Percentiles rank a stretch among this genome's conserved stretches.
phyloP scores from a whole-genome alignment of 2,797 vertebrate genomes.

The Sebastiscus tertius region DNA sequence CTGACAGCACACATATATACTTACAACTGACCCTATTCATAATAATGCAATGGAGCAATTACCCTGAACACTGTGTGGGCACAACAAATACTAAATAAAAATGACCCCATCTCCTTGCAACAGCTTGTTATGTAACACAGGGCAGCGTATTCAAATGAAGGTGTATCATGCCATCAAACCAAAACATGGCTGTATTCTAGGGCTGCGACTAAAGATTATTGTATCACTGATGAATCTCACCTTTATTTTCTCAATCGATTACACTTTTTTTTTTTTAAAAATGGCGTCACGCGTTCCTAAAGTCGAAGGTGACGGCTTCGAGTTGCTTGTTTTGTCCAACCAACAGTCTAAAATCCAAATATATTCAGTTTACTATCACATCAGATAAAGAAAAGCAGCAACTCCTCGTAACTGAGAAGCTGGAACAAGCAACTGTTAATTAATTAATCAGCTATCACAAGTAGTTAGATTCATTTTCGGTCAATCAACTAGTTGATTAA shows the following conservation, averaged over 20 bases:
- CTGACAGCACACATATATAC: not conserved
- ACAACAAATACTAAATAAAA: not conserved
- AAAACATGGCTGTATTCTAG: not conserved
- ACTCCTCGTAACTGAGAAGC: not conserved
- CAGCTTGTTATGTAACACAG: conserved; percentile 19
- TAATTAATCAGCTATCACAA: not conserved
- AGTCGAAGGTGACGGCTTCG: not conserved
- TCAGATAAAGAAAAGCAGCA: not conserved
- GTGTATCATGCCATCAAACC: too few species aligned
- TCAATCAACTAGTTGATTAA: not conserved
- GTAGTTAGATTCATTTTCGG: not conserved
- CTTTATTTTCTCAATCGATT: not conserved
- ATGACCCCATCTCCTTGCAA: not conserved
- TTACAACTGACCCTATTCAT: not conserved
- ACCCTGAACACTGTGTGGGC: not conserved
- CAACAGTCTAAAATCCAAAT: not conserved
- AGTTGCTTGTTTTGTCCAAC: not conserved
- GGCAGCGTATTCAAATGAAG: not conserved
- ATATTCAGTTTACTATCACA: not conserved
- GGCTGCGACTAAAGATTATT: not conserved
- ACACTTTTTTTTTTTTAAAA: not conserved
- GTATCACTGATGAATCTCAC: too few species aligned
- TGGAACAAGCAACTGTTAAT: too few species aligned
- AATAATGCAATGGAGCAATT: not conserved
- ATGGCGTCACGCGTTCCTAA: not conserved